phyloP scores from a whole-genome alignment of 1,140 invertebrate species.

The Listronotus oregonensis region DNA sequence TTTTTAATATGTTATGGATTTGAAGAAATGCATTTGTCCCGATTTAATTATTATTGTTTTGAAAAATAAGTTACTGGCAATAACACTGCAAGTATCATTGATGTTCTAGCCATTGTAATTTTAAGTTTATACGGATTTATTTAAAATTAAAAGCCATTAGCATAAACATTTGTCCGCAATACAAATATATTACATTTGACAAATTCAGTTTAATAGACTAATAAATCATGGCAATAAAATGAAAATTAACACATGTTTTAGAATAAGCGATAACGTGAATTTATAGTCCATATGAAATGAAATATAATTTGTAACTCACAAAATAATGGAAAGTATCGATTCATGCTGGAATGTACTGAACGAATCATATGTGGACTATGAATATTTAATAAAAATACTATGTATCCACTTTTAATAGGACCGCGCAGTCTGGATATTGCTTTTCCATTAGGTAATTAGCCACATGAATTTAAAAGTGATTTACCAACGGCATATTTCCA shows the following conservation, averaged over 20 bases:
- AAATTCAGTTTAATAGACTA: conserved; percentile 24
- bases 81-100: too few relatives aligned
- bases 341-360: conserved; percentile 2
- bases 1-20: too few relatives aligned
- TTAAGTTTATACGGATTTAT: background rate
- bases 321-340: conserved; percentile 27
- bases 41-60: too few relatives aligned
- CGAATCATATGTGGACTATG: conserved; percentile 24
- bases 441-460: conserved; percentile 41
- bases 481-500: conserved; percentile 37
- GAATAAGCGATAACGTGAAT: conserved; percentile 12
- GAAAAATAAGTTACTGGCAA: too few relatives aligned
- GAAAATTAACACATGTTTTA: conserved; percentile 23
- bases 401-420: conserved; percentile 28
- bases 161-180: conserved; percentile 6
- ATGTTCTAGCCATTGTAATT: too few relatives aligned
- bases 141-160: background rate
- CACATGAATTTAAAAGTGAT: conserved; percentile 39
- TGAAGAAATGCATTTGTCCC: too few relatives aligned
- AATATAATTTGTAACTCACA: conserved; percentile 21
- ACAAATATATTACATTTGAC: conserved; percentile 14
- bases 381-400: conserved; percentile 38
- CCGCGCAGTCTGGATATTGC: conserved; percentile 25
- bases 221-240: conserved; percentile 30
- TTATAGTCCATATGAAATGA: conserved; percentile 24